Conservation (phyloP, 2,888 invertebrate species). For the Synergus japonicus region DNA sequence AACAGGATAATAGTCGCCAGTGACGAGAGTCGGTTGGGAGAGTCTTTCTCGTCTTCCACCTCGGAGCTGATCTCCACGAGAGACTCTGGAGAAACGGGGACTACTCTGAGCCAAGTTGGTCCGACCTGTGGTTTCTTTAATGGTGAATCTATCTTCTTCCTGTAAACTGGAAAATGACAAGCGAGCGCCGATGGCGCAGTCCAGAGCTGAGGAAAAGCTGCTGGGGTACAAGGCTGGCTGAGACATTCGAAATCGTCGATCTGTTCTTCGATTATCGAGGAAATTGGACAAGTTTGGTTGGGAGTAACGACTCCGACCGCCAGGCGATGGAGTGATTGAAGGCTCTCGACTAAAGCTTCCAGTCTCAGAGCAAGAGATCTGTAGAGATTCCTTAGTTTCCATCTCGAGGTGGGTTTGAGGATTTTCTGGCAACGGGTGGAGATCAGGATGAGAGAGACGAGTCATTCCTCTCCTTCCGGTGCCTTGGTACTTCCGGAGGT, state of each 20-base stretch:
- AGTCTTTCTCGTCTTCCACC: slow-evolving; percentile 66
- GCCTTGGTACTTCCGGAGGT: slow-evolving; percentile 58
- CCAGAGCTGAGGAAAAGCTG: slow-evolving; percentile 63
- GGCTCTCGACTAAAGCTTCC: slow-evolving; percentile 13
- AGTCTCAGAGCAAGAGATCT: slow-evolving; percentile 66
- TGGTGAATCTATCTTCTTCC: slow-evolving; percentile 50
- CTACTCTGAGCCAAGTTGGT: slow-evolving; percentile 46
- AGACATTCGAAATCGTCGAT: slow-evolving; percentile 71
- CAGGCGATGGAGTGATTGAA: slow-evolving; percentile 65
- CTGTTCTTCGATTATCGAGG: slow-evolving; percentile 64
- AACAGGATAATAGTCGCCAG: slow-evolving; percentile 70
- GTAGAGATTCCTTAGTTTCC: slow-evolving; percentile 64
- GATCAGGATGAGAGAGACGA: slow-evolving; percentile 71
- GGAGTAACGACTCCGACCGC: slow-evolving; percentile 71
- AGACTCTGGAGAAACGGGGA: slow-evolving; percentile 47
- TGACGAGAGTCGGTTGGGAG: slow-evolving; percentile 71
- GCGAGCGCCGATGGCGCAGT: slow-evolving; percentile 55
- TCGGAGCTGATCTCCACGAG: slow-evolving; percentile 43
- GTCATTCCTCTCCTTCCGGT: slow-evolving; percentile 62
- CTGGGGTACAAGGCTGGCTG: slow-evolving; percentile 70
- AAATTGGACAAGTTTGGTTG: slow-evolving; percentile 72
- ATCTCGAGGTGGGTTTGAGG: slow-evolving; percentile 69
- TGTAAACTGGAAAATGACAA: slow-evolving; percentile 70
- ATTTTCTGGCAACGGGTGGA: slow-evolving; percentile 68
- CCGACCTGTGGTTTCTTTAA: slow-evolving; percentile 13